Percentiles rank a stretch among this genome's conserved stretches.
Evolutionary conservation across 2,797 vertebrate genomes (phyloP).

Genomic region (Scomberomorus guttatus): DNA sequence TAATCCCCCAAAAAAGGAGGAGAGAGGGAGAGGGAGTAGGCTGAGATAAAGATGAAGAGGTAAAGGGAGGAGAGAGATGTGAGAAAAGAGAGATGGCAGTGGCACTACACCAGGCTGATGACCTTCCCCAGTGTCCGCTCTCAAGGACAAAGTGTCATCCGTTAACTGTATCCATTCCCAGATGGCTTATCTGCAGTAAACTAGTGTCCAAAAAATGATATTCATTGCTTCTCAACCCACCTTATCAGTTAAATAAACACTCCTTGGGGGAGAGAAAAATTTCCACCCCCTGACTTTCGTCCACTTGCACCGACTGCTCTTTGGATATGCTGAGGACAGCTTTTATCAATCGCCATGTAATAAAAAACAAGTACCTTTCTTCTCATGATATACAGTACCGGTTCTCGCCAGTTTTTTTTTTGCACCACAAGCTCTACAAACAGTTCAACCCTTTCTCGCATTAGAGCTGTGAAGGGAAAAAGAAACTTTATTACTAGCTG

Average conservation of each 20-base stretch:
- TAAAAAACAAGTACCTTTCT: conserved; percentile 78
- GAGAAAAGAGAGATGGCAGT: conserved; percentile 45
- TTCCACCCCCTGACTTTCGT: conserved; percentile 75
- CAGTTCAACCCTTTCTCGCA: not conserved
- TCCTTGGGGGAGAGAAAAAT: conserved; percentile 85
- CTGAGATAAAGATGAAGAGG: conserved; percentile 72
- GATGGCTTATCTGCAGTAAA: conserved; percentile 90
- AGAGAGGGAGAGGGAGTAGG: conserved; percentile 44
- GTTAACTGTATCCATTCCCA: conserved; percentile 87
- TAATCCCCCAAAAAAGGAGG: conserved; percentile 58
- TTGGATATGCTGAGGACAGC: conserved; percentile 68
- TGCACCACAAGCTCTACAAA: conserved; percentile 21
- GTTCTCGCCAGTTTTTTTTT: conserved; percentile 20
- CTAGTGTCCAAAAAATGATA: conserved; percentile 91
- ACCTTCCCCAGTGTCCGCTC: conserved; percentile 74
- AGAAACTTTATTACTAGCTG: not conserved
- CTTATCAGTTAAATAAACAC: conserved; percentile 95
- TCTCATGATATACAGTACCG: conserved; percentile 62
- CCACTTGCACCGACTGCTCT: conserved; percentile 74
- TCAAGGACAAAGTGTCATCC: conserved; percentile 85
- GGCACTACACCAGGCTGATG: conserved; percentile 54
- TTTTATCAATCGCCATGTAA: conserved; percentile 83
- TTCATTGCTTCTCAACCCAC: conserved; percentile 93
- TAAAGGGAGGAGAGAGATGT: conserved; percentile 41
- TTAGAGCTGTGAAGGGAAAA: not conserved